Conservation (phyloP, 2,888 invertebrate genomes). For the Alsophila aescularia region DNA sequence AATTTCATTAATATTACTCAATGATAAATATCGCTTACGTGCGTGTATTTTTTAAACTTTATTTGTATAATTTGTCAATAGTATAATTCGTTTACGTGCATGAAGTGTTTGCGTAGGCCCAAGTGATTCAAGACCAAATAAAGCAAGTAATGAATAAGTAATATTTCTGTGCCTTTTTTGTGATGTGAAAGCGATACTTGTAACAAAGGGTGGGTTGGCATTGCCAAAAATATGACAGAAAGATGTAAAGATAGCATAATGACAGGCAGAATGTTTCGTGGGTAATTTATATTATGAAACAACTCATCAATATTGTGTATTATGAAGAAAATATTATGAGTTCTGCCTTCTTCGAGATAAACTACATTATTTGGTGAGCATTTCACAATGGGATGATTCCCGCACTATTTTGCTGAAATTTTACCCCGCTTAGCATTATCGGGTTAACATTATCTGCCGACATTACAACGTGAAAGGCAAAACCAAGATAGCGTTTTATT, state of each 20-base stretch:
- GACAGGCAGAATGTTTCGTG: neutral
- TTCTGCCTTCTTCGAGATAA: no score
- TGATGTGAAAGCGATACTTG: constrained; percentile 42
- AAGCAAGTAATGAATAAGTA: constrained; percentile 33
- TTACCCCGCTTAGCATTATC: no score
- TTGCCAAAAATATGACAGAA: constrained; percentile 17
- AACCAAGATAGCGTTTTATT: no score
- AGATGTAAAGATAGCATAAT: neutral
- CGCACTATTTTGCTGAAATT: no score
- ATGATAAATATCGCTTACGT: constrained; percentile 9
- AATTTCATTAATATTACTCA: constrained; percentile 4
- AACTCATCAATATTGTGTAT: neutral
- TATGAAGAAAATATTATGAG: neutral
- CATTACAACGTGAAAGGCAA: no score
- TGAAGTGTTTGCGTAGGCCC: constrained; percentile 47
- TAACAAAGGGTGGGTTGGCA: constrained; percentile 42
- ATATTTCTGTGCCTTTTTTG: constrained; percentile 33
- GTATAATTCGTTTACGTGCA: constrained; percentile 48
- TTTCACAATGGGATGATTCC: no score
- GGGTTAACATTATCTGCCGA: no score
- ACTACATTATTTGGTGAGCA: no score
- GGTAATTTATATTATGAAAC: neutral
- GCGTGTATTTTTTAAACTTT: neutral
- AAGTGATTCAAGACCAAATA: constrained; percentile 46
- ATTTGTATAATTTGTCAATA: constrained; percentile 38